Evolutionary conservation across 1,140 invertebrate species (phyloP), one percentile per base, ranked within the genome.

Genomic region (Coptotermes formosanus): DNA sequence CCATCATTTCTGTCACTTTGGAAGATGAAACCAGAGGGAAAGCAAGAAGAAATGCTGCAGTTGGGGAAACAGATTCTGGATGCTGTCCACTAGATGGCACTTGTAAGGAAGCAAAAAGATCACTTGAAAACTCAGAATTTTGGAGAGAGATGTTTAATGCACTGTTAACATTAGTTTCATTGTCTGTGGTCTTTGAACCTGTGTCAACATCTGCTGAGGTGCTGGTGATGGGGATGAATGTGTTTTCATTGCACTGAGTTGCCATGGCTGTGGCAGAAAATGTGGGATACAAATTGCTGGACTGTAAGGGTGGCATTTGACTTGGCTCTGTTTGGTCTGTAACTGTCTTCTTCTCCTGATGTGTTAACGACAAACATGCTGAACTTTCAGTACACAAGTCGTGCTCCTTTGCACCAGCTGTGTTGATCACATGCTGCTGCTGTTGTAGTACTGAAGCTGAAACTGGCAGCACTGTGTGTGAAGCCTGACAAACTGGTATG

Each of bases 41-140:
- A 16, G 95, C 94, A 90, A 95, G 93, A 32, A 96, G 90, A 89
- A 96, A 96, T 16, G 95, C 95, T 44, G 95, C 95, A 19, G 95
- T 96, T 21, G 95, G 95, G 32, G 95, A 96, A 87, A 95, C 95
- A 19, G 94, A 94, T 88, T 94, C 93, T 1, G 93, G 92, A 90
- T 94, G 93, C 87, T 94, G 93, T 64, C 92, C 92, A 86, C 92
- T 93, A 1, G 92, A 91, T 32, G 93, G 92, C 32, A 94, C 93
- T 89, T 94, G 93, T 85, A 94, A 90, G 14, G 93, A 93, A 1
- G 95, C 94, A 89, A 96, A 94, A 88, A 96, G 93, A 89, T 95
- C 95, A 89, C 95, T 94, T 12, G 95, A 95, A 88, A 95, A 91
- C 89, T 95, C 95, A 16, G 94, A 93, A 87, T 94, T 93, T 45